Percentiles rank a stretch among this genome's conserved stretches.
Evolutionary conservation across 2,888 invertebrate species (phyloP).

Genomic region (Erebia palarica): DNA sequence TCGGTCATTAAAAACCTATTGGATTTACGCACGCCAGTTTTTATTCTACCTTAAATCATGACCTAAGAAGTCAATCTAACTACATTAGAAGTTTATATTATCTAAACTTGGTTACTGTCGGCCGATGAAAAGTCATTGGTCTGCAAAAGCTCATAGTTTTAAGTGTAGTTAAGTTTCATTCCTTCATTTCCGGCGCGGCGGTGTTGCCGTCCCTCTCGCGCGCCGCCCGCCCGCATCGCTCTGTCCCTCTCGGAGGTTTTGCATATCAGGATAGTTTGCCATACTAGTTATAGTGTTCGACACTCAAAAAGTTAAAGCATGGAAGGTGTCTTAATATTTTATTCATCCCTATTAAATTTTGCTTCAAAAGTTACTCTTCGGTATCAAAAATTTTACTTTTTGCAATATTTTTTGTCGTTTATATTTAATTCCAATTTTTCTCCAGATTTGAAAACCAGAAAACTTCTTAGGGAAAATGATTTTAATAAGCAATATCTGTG

Average conservation of each 20-base stretch:
- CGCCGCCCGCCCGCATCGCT: conserved; percentile 46
- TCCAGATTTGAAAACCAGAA: no score
- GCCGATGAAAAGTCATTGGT: neutral
- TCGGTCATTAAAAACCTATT: no score
- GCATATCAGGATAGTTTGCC: conserved; percentile 79
- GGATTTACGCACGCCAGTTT: no score
- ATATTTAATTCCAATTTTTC: no score
- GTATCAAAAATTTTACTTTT: no score
- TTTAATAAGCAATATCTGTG: no score
- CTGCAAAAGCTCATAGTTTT: conserved; percentile 22
- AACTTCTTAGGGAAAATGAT: no score
- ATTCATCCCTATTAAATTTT: no score
- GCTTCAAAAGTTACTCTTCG: no score
- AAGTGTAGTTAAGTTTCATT: conserved; percentile 49
- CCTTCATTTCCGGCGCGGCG: conserved; percentile 41
- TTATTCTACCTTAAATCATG: no score
- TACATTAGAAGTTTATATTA: no score
- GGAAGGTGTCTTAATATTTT: neutral
- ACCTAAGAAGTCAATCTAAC: neutral
- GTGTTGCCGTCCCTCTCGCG: conserved; percentile 51
- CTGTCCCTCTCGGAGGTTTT: conserved; percentile 43
- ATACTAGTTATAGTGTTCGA: conserved; percentile 70
- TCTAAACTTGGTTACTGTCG: neutral
- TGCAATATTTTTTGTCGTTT: no score
- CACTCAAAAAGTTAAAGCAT: conserved; percentile 12